Base-by-base conservation (phyloP, 2,888 invertebrate species). In the Rhimphoctona megacephalus region DNA sequence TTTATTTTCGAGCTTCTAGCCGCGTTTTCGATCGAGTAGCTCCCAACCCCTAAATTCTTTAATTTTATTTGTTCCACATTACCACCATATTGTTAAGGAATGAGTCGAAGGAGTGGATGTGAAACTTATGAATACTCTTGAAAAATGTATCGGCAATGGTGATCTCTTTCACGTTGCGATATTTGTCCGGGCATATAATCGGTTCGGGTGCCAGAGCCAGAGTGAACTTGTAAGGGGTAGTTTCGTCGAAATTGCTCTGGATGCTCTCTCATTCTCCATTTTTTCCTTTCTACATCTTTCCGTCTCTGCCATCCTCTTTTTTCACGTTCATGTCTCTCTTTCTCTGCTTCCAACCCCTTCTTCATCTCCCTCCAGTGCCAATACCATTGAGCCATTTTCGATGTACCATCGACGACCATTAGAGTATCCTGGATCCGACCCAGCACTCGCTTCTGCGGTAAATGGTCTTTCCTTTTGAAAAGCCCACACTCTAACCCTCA, bases 381-480 rank as follows among this genome's bases (percentile, higher is more conserved):
- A 78, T 83, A 67, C 54, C 57, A 67, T 67, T 78, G 79, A 88
- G 89, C 91, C 89, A 92, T 91, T 61, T 30, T 89, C 88, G 87
- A 88, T 83, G 89, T 90, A 91, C 90, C 90, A 89, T 89, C 89
- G 89, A 90, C 90, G 88, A 90, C 91, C 91, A 92, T 92, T 92
- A 91, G 91, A 90, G 89, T 91, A 91, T 91, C 90, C 90, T 91
- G 91, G 90, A 92, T 90, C 88, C 87, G 89, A 87, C 88, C 91
- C 91, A 92, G 90, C 84, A 91, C 83, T 89, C 88, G 90, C 88
- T 90, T 89, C 91, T 92, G 91, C 91, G 85, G 90, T 89, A 92
- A 92, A 92, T 92, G 92, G 92, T 91, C 91, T 91, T 79, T 92
- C 90, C 91, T 90, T 90, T 84, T 92, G 89, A 92, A 92, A 91